Base-by-base conservation (phyloP, 2,888 invertebrate genomes). In the Hirtodrosophila confusa region DNA sequence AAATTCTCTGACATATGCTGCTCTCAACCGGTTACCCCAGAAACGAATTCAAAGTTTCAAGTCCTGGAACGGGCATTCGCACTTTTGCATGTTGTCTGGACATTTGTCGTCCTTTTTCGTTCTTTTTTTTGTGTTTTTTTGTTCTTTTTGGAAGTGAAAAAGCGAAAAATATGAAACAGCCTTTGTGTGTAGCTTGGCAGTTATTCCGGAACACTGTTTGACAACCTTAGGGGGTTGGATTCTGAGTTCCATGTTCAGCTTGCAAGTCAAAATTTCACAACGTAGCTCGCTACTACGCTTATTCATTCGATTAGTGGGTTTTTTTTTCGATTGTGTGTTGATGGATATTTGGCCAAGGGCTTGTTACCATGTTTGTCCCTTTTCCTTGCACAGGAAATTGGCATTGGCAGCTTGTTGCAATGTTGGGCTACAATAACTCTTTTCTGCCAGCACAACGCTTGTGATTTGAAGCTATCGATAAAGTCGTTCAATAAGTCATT, bases 1-100 rank as follows among this genome's bases (percentile, higher is more conserved):
- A 78, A 86, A 78, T 68, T 64, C 69, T 68, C 55, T 55, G 78
- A 69, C 80, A 74, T 61, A 83, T 69, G 65, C 67, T 58, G 54
- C 68, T 57, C 45, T 51, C 35, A 47, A 57, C 65, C 58, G 37
- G 57, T 65, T 65, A 48, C 53, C 39, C 35, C 6, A 17, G 29
- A 11, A 33, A 29, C 40, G 29, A 37, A 41, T 8, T 36, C 41
- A 9, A 33, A 31, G 12, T 9, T 43, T 45, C 36, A n/a, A 11
- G 31, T 7, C 27, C 11, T 4, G 31, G 27, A 24, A 45, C 39
- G 51, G 31, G n/a, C 31, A 35, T 49, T 69, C 31, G 36, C 29
- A 36, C 7, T 29, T 64, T 41, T 54, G 60, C 53, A 50, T 47
- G n/a, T 17, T 36, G 8, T 5, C 29, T 17, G 36, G 31, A 36